Percentiles rank a stretch among this genome's conserved stretches.
Evolutionary conservation across 2,113 vertebrate species (phyloP).

Genomic region (Lycaon pictus): DNA sequence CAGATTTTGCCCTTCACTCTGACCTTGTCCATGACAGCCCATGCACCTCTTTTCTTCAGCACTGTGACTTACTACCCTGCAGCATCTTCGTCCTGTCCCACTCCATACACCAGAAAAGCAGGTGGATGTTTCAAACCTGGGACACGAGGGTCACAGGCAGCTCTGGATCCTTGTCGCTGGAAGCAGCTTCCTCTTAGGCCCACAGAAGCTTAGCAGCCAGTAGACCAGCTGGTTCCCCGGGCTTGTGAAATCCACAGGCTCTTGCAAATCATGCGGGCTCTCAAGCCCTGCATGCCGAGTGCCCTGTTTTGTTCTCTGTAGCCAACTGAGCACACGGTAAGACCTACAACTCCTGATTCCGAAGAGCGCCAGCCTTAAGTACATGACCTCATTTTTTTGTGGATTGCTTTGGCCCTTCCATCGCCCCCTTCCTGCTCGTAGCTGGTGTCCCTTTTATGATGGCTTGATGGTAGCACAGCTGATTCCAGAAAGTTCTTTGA

Average conservation of each 20-base stretch:
- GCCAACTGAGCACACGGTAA: neutral
- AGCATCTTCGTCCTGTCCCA: neutral
- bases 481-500: neutral
- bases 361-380: neutral
- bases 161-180: neutral
- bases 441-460: neutral
- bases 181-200: neutral
- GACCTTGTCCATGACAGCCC: neutral
- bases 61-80: neutral
- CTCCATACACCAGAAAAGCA: neutral
- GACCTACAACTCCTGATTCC: neutral
- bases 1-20: neutral
- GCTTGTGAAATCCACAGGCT: neutral
- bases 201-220: neutral
- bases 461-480: neutral
- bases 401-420: neutral
- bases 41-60: neutral
- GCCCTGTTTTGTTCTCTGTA: neutral
- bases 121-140: neutral
- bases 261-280: neutral
- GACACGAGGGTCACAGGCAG: neutral
- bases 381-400: neutral
- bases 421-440: neutral
- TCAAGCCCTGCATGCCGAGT: neutral
- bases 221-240: too few species aligned